Evolutionary conservation across 2,113 vertebrate genomes (phyloP).

Genomic region (Melanerpes formicivorus): DNA sequence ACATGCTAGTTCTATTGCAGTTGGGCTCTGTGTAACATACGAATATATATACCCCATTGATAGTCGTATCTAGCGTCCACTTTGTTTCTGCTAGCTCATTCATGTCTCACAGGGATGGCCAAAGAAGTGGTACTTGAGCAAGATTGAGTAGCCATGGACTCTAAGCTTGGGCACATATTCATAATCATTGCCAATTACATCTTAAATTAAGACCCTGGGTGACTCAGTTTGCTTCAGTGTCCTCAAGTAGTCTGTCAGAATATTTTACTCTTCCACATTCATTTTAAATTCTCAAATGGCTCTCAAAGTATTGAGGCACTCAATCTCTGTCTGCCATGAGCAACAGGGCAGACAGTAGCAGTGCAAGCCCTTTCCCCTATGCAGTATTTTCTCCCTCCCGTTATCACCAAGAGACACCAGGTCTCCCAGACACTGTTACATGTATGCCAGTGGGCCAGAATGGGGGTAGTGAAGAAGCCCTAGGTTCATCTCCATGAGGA

Average conservation of each 20-base stretch:
- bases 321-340: fast-evolving
- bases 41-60: not conserved
- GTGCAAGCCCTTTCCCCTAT: not conserved
- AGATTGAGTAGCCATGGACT: not conserved
- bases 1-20: not conserved
- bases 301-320: not conserved
- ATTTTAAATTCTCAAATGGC: not conserved
- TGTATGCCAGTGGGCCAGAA: not conserved
- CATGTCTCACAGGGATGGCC: not conserved
- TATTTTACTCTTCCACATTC: not conserved
- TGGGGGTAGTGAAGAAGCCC: not conserved
- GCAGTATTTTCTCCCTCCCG: not conserved
- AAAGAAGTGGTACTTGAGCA: not conserved
- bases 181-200: fast-evolving
- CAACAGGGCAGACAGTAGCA: not conserved
- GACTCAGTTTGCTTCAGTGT: not conserved
- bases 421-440: not conserved
- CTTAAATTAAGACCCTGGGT: not conserved
- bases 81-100: conserved; percentile 1
- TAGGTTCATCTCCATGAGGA: not conserved
- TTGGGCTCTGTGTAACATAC: not conserved
- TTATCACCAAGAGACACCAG: not conserved
- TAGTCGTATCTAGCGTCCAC: not conserved
- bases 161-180: not conserved
- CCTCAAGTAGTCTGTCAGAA: not conserved